Base-by-base conservation (phyloP, 2,888 invertebrate genomes). In the Athripsodes cinereus region DNA sequence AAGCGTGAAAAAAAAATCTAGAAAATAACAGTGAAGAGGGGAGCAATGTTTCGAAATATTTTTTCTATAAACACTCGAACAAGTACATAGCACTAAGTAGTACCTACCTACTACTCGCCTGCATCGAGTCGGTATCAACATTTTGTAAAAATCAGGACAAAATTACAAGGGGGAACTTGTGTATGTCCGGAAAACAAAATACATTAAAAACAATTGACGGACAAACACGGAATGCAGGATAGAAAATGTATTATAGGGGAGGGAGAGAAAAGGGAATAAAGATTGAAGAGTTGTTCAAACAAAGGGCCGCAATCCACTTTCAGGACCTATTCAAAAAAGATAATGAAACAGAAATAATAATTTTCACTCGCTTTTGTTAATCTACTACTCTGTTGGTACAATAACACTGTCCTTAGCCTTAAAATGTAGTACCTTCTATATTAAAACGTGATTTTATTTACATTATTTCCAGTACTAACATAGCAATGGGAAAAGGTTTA, bases 191-290 rank as follows among this genome's bases (percentile, higher is more conserved):
- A 54, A 47, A 59, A 55, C 47, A 47, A 58, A 61, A 61, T 54
- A 52, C 48, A 54, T 57, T 57, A 60, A 58, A 61, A 55, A 61
- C 58, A 61, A 61, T 61, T 61, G 61, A 55, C 54, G 52, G 52
- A 40, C 59, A 59, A 52, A 55, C 55, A 13, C 40, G 40, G 40
- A 40, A 40, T 16, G 13, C 40, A 13, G 40, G 13, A 40, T 16
- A 40, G 31, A 31, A 6, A 6, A 31, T 31, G 31, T 8, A 31
- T 11, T 31, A 11, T 8, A 31, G 31, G 31, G 31, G 6, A 11
- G 8, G 31, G 31, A 11, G 8, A 6, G 40, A n/a, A 16, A 13
- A 40, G 21, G 47, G 49, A 51, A 50, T 44, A 40, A 19, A 47
- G 51, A 35, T 47, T 40, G 18, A 19, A 50, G 55, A 34, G 55